Evolutionary conservation across 2,888 invertebrate species (phyloP).

Genomic region (Tetragnatha montana): DNA sequence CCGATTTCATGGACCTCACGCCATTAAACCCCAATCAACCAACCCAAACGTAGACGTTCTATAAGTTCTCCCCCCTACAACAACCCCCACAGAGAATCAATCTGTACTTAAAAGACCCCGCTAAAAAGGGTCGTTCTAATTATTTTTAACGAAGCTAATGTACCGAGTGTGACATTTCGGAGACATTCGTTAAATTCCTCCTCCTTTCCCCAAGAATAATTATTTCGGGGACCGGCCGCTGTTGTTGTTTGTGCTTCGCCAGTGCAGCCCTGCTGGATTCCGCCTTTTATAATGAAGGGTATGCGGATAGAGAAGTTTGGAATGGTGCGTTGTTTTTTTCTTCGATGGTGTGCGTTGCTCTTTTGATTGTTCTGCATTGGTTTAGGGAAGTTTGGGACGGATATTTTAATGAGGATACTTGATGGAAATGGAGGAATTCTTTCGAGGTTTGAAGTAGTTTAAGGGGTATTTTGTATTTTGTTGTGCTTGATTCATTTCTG

Average conservation of each 20-base stretch:
- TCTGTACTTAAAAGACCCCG: too few species aligned
- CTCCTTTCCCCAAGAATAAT: conserved; percentile 19
- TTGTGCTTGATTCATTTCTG: too few species aligned
- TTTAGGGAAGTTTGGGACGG: too few species aligned
- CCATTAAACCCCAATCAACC: too few species aligned
- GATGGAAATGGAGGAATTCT: too few species aligned
- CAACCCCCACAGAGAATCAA: background rate
- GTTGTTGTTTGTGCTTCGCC: background rate
- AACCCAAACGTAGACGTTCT: too few species aligned
- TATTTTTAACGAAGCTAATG: conserved; percentile 46
- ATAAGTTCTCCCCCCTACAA: background rate
- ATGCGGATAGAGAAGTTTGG: background rate
- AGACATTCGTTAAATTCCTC: conserved; percentile 26
- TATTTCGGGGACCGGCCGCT: background rate
- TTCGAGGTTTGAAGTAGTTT: too few species aligned
- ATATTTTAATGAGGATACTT: too few species aligned
- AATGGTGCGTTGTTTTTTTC: background rate
- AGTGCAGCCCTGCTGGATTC: too few species aligned
- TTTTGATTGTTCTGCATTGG: too few species aligned
- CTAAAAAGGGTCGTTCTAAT: conserved; percentile 7
- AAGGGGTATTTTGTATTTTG: too few species aligned
- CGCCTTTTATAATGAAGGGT: background rate
- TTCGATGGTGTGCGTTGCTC: background rate
- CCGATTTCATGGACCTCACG: too few species aligned
- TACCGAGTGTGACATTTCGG: conserved; percentile 17